Base-by-base conservation (phyloP, 2,888 invertebrate genomes). In the Drosophila quinaria region DNA sequence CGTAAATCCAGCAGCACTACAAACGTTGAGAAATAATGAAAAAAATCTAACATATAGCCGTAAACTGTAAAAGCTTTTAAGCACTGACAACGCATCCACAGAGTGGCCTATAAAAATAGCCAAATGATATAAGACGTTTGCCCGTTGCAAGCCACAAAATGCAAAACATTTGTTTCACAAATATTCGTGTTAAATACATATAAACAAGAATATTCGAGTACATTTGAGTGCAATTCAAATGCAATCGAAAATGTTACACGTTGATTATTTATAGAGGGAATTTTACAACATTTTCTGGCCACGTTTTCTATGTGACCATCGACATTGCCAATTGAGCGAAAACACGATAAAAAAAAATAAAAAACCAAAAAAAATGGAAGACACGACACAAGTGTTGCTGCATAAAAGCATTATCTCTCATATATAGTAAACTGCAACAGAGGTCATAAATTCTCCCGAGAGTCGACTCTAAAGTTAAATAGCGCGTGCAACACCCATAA, bases 101-200 rank as follows among this genome's bases (percentile, higher is more conserved):
- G 25, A 22, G 46, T 42, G 47, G 10, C 42, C 60, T 55, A 78
- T 70, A 74, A 66, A 77, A 78, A 78, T 78, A 78, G 74, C 74
- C n/a, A 58, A 63, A 77, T 77, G 73, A 77, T 66, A 73, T 73
- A 77, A 73, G 69, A 35, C 47, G n/a, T 31, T 22, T 51, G 22
- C n/a, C 31, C 19, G 31, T 15, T 51, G 17, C 54, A 4, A 44
- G 9, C 47, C 44, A 56, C 50, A 46, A 71, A 63, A 55, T 64
- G 73, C 50, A 58, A 64, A 70, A 70, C 70, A 67, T 68, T 74
- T 67, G 61, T 67, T 62, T 52, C 19, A 15, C 2, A 49, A 42
- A 61, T 61, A 11, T 33, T 44, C 17, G n/a, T 54, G 17, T 55
- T 41, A 3, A 49, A 15, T 46, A 31, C 2, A 11, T 39, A 29